These are phyloP conservation scores for Diabrotica virgifera DNA, from an alignment of 1,140 invertebrate species.

Conservation along the genomic window DNA sequence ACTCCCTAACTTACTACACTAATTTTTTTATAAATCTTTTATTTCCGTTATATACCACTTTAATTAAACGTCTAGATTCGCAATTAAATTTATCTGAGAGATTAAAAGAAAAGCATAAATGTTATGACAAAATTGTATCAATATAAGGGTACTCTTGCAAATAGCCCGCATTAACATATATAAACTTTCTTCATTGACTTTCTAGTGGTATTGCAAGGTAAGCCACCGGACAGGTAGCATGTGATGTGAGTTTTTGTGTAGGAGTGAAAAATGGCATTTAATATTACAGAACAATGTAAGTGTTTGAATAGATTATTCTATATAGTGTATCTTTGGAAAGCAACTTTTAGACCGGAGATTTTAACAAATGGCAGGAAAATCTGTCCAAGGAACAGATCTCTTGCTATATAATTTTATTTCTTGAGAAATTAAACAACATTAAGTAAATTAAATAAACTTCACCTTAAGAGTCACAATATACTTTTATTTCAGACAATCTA, in stretches of 20 bases:
- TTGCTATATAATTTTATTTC: no score
- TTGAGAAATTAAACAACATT: no score
- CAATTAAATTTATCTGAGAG: neutral
- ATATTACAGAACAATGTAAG: constrained; percentile 8
- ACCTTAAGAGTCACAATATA: no score
- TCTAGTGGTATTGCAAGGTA: constrained; percentile 10
- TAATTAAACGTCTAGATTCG: no score
- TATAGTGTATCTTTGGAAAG: constrained; percentile 7
- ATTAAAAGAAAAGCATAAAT: constrained; percentile 15
- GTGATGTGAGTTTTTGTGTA: neutral
- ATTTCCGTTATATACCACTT: no score
- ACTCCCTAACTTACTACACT: no score
- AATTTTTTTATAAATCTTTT: no score
- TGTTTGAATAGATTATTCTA: neutral
- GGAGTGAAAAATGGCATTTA: constrained; percentile 13
- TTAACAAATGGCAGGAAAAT: neutral
- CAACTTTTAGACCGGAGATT: constrained; percentile 6
- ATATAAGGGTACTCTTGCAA: constrained; percentile 22
- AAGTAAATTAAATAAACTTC: no score
- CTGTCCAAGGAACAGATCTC: no score
- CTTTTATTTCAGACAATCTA: no score
- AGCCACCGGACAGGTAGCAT: constrained; percentile 4
- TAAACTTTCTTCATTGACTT: constrained; percentile 17
- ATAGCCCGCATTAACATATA: constrained; percentile 16
- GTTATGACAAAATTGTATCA: constrained; percentile 13